These are phyloP conservation scores for Drosophila micromelanica DNA, from an alignment of 1,140 invertebrate species.

Conservation along the genomic window DNA sequence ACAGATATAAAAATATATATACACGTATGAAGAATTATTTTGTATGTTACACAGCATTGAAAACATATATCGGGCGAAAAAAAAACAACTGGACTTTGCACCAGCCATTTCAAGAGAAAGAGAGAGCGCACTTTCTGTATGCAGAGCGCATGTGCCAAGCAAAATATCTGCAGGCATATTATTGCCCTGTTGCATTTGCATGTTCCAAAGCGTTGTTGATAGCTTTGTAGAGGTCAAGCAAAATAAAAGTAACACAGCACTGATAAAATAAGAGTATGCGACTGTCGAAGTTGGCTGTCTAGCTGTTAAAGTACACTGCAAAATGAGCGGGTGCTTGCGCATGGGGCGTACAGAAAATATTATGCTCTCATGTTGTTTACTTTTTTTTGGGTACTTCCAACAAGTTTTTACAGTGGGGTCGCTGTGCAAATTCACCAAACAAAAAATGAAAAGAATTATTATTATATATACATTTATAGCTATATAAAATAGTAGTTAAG, in stretches of 20 bases:
- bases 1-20: neutral
- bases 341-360: slow-evolving; percentile 6
- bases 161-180: slow-evolving; percentile 12
- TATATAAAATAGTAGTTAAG: too few relatives aligned
- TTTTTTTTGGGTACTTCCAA: slow-evolving; percentile 26
- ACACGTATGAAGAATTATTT: slow-evolving; percentile 5
- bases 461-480: too few relatives aligned
- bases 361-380: slow-evolving; percentile 41
- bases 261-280: slow-evolving; percentile 13
- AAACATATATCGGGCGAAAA: slow-evolving; percentile 1
- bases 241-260: neutral
- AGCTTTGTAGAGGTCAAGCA: slow-evolving; percentile 29
- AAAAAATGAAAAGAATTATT: too few relatives aligned
- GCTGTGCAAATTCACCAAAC: too few relatives aligned
- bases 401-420: slow-evolving; percentile 27
- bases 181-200: slow-evolving; percentile 37
- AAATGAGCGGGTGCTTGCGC: slow-evolving; percentile 30
- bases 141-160: slow-evolving; percentile 28
- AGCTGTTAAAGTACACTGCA: neutral
- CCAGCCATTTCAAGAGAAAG: neutral
- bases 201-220: slow-evolving; percentile 23
- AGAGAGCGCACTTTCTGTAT: neutral
- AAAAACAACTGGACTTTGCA: slow-evolving; percentile 29
- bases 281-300: neutral
- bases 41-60: slow-evolving; percentile 16